Evolutionary conservation across 1,140 invertebrate species (phyloP).

Genomic region (Metopolophium dirhodum): DNA sequence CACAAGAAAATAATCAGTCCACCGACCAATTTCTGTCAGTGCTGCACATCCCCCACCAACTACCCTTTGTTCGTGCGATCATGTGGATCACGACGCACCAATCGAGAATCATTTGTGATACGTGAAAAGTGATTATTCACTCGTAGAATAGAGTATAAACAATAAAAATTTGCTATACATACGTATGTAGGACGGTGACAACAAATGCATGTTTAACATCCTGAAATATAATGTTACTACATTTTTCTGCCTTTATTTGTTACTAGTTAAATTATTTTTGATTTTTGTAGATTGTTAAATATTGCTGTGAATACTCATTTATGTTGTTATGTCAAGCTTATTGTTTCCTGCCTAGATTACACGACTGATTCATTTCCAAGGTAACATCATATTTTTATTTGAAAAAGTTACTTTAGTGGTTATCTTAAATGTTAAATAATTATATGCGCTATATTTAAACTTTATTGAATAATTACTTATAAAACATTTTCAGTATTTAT

Average conservation of each 20-base stretch:
- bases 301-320: constrained; percentile 69
- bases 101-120: too few species aligned
- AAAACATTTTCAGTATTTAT: not conserved
- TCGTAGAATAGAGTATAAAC: too few species aligned
- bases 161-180: too few species aligned
- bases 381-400: constrained; percentile 63
- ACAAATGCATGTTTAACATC: too few species aligned
- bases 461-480: constrained; percentile 58
- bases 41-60: too few species aligned
- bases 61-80: too few species aligned
- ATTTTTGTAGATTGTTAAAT: constrained; percentile 47
- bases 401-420: not conserved
- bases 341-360: constrained; percentile 89
- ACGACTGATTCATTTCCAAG: constrained; percentile 74
- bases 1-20: too few species aligned
- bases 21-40: too few species aligned
- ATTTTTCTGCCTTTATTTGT: not conserved
- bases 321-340: constrained; percentile 90
- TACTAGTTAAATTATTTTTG: not conserved
- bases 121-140: too few species aligned
- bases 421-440: not conserved
- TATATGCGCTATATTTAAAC: too few species aligned
- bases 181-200: too few species aligned
- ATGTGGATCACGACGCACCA: too few species aligned
- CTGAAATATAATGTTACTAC: not conserved